phyloP scores from a whole-genome alignment of 2,888 invertebrate genomes.

The Campoplex nolae region DNA sequence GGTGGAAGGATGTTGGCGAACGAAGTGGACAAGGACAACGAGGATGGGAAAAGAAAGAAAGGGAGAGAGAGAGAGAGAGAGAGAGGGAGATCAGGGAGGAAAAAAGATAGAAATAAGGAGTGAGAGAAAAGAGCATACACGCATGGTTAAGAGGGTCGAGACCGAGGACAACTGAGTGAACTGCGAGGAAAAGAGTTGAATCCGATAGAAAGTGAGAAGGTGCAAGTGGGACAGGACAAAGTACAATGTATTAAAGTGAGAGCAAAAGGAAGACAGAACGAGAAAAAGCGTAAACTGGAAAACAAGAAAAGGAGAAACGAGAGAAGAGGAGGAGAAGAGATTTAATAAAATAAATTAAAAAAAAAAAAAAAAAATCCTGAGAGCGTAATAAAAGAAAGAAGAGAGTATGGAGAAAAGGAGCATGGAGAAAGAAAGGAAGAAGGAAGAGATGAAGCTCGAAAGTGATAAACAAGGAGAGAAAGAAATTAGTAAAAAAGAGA shows the following conservation, averaged over 20 bases:
- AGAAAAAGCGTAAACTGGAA: conserved; percentile 31
- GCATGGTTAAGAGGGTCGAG: conserved; percentile 32
- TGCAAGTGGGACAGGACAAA: conserved; percentile 27
- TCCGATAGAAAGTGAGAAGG: conserved; percentile 42
- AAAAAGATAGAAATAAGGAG: neutral
- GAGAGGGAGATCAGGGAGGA: neutral
- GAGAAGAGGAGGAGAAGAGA: neutral
- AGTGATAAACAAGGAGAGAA: conserved; percentile 30
- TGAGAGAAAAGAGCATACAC: conserved; percentile 39
- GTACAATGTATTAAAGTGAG: conserved; percentile 44
- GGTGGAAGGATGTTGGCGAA: conserved; percentile 57
- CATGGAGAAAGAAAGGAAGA: neutral
- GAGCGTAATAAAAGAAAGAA: neutral
- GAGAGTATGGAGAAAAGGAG: neutral
- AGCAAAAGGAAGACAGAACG: conserved; percentile 40
- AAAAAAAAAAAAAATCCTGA: neutral
- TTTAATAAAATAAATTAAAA: neutral
- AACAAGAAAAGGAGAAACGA: conserved; percentile 9
- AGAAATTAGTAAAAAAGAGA: conserved; percentile 19
- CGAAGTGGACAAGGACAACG: conserved; percentile 33
- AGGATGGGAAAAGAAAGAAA: neutral
- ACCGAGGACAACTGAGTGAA: conserved; percentile 59
- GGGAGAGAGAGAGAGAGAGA: neutral
- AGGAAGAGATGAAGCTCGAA: neutral
- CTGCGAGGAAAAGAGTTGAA: conserved; percentile 36